Percentiles rank a stretch among this genome's conserved stretches.
These are phyloP conservation scores for Dryoscopus gambensis DNA, from an alignment of 2,113 vertebrate species.

Conservation along the genomic window DNA sequence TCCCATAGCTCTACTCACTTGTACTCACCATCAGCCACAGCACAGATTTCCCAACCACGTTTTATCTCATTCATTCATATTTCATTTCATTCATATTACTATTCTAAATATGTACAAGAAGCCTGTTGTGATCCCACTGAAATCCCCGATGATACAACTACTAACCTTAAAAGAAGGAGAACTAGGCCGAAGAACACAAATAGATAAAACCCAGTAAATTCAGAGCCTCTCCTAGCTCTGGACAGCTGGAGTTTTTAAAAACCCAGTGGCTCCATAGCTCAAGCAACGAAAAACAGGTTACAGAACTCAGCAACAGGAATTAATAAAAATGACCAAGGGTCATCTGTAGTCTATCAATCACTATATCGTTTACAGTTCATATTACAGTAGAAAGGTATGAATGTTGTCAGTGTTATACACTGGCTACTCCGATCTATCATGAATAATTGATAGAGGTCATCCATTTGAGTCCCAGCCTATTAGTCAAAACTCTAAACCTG, in stretches of 20 bases:
- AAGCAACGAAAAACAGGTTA: conserved; percentile 16
- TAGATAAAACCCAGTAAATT: background rate
- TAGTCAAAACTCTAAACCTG: conserved; percentile 16
- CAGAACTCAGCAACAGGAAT: conserved; percentile 26
- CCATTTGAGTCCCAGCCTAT: background rate
- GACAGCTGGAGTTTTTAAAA: background rate
- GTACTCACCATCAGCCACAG: background rate
- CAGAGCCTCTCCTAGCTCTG: background rate
- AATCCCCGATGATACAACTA: background rate
- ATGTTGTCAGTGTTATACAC: conserved; percentile 7
- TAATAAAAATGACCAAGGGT: conserved; percentile 50
- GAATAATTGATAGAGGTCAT: conserved; percentile 51
- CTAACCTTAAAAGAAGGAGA: background rate
- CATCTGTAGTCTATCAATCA: background rate
- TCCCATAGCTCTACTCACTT: background rate
- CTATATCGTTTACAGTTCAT: background rate
- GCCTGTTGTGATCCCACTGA: background rate
- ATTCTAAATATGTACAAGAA: background rate
- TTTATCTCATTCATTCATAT: background rate
- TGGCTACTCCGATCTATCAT: background rate
- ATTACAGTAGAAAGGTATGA: background rate
- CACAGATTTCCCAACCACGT: background rate
- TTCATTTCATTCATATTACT: no score
- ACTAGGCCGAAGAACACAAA: background rate
- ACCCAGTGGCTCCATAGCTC: background rate